Conservation (phyloP, 1,140 invertebrate genomes). For the Conus betulinus region DNA sequence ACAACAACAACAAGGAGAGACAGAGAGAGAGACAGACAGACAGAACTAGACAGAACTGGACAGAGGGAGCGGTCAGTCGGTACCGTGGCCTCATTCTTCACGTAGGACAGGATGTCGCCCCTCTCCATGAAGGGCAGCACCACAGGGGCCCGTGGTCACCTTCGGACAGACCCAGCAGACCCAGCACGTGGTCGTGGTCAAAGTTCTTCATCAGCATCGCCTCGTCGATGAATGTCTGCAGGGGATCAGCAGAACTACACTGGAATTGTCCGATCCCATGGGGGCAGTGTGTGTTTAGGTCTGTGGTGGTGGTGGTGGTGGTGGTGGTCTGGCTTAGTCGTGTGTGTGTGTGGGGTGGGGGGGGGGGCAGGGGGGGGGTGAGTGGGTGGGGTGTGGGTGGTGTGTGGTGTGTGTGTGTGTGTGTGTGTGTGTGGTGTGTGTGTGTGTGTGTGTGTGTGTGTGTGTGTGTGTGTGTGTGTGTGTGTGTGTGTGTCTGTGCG, state of each 20-base stretch:
- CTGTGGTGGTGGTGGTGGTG: not conserved
- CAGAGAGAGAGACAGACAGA: not conserved
- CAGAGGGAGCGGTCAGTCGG: not conserved
- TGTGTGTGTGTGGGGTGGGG: too few relatives aligned
- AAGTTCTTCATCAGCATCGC: slow-evolving; percentile 77
- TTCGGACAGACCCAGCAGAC: slow-evolving; percentile 73
- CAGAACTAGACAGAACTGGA: not conserved
- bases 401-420: too few relatives aligned
- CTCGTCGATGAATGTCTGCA: slow-evolving; percentile 71
- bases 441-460: too few relatives aligned
- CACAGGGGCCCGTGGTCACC: slow-evolving; percentile 71
- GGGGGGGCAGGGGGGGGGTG: too few relatives aligned
- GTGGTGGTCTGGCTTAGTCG: too few relatives aligned
- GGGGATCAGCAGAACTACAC: slow-evolving; percentile 36
- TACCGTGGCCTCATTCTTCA: slow-evolving; percentile 70
- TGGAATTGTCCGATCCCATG: not conserved
- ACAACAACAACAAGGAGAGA: not conserved
- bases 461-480: too few relatives aligned
- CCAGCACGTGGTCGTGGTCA: slow-evolving; percentile 74
- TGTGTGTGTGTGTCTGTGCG: too few relatives aligned
- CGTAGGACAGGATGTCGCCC: slow-evolving; percentile 74
- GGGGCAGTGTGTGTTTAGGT: not conserved
- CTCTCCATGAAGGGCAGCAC: slow-evolving; percentile 76
- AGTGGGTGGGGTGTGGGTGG: too few relatives aligned
- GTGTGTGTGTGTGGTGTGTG: too few relatives aligned